Percentiles rank a stretch among this genome's conserved stretches.
Conservation (phyloP, 2,113 vertebrate genomes). For the Hemichromis elongatus region DNA sequence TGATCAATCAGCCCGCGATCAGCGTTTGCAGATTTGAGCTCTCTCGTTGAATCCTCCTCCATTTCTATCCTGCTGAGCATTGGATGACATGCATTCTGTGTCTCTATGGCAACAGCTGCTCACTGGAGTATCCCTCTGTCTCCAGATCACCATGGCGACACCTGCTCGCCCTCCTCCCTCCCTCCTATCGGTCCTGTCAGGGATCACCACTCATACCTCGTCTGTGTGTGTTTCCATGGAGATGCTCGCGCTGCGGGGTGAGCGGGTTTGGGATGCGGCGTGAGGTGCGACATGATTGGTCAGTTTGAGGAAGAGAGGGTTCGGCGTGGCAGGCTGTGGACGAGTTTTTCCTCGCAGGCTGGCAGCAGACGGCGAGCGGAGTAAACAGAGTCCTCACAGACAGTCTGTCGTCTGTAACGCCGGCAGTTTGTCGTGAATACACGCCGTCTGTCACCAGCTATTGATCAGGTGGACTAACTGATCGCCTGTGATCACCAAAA, state of each 20-base stretch:
- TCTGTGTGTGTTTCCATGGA: conserved; percentile 31
- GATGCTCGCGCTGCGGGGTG: not conserved
- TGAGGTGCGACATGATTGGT: not conserved
- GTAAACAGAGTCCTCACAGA: not conserved
- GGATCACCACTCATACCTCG: conserved; percentile 12
- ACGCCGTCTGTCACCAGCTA: not conserved
- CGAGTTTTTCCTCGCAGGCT: not conserved
- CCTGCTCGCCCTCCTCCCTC: not conserved
- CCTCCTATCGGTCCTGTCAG: not conserved
- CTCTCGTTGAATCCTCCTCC: not conserved
- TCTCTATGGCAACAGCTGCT: conserved; percentile 53
- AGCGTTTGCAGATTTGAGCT: not conserved
- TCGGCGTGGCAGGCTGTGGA: not conserved
- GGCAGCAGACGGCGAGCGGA: not conserved
- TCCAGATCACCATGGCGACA: conserved; percentile 49
- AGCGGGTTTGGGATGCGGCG: not conserved
- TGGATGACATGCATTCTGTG: conserved; percentile 43
- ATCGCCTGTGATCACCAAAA: not conserved
- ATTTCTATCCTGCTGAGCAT: not conserved
- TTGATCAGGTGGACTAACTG: not conserved
- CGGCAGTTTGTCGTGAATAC: not conserved
- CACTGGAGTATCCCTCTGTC: conserved; percentile 21
- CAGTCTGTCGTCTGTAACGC: not conserved
- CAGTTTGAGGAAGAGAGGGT: not conserved
- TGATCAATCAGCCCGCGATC: not conserved